Evolutionary conservation across 2,888 invertebrate genomes (phyloP), one percentile per base, ranked within the genome.

Genomic region (Drosophila robusta): DNA sequence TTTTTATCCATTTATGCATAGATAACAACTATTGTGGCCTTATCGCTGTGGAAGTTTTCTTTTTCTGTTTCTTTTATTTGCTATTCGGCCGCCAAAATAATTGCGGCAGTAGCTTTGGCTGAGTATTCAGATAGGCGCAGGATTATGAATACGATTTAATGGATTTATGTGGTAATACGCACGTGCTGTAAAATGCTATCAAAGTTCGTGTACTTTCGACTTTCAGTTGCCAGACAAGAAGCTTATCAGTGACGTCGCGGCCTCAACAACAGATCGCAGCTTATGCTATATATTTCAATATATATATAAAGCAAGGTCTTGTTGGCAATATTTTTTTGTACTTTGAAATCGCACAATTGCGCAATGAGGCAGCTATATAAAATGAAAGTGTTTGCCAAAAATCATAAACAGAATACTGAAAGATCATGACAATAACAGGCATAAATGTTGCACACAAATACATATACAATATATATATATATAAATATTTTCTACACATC

Each of bases 211-310:
- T 54, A 62, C 72, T 75, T 72, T 63, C 63, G 72, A 76, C 72
- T 63, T 76, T 55, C 22, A 70, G 18, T 24, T 9, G 22, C 6
- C 14, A 41, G 38, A 24, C 22, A 22, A 44, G 4, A 47, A 22
- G 29, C 14, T 72, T 72, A 72, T 73, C 76, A 76, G 72, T 70
- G 72, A 76, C 77, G 72, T 73, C 46, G 16, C 5, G 46, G 45
- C 9, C 41, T 24, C 11, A 54, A 49, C 11, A 22, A 7, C 36
- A 22, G 36, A 39, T 29, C 44, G 45, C 36, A 47, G 77, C 71
- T 55, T 63, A 70, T 44, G 46, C 39, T 63, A 58, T 50, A 75
- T 4, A 32, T 36, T 49, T 44, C 16, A 18, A 36, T 38, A 29
- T 38, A 29, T 45, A 44, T 29, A 41, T 55, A 56, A 36, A 41